Percentiles rank a stretch among this genome's conserved stretches.
phyloP scores from a whole-genome alignment of 2,797 vertebrate species.

The Holocentrus rufus region DNA sequence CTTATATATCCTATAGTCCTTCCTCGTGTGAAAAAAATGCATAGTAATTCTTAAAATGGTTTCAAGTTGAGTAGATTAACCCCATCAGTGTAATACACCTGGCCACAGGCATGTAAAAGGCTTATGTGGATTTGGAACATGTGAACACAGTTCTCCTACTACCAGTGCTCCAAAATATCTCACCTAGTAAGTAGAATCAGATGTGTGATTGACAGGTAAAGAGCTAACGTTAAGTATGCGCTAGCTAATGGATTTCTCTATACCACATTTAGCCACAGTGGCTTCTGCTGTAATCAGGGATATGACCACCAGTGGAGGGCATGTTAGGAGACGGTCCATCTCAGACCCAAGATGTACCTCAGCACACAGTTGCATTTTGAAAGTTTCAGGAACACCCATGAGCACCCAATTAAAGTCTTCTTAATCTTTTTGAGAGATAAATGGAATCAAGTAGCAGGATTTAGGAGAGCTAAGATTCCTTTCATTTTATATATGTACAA shows the following conservation, averaged over 20 bases:
- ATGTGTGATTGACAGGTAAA: constrained; percentile 42
- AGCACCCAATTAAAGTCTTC: too few relatives aligned
- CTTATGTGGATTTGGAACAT: constrained; percentile 52
- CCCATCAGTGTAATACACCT: constrained; percentile 40
- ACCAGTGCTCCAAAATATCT: constrained; percentile 37
- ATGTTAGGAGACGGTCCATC: not conserved
- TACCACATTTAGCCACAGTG: constrained; percentile 39
- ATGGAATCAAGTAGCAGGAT: too few relatives aligned
- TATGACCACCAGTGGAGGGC: not conserved
- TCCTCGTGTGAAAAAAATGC: constrained; percentile 4
- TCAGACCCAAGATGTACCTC: not conserved
- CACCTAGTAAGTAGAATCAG: constrained; percentile 24
- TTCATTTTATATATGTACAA: not conserved
- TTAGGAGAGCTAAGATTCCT: too few relatives aligned
- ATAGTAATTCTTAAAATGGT: constrained; percentile 53
- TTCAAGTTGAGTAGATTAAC: constrained; percentile 58
- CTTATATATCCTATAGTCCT: not conserved
- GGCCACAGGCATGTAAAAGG: constrained; percentile 49
- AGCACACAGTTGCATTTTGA: not conserved
- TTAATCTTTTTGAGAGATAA: too few relatives aligned
- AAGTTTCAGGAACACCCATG: too few relatives aligned
- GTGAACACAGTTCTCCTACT: constrained; percentile 40
- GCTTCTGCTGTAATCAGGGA: constrained; percentile 34
- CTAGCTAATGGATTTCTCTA: constrained; percentile 8
- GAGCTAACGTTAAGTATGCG: constrained; percentile 36